Base-by-base conservation (phyloP, 1,140 invertebrate species). In the Cataglyphis hispanica region DNA sequence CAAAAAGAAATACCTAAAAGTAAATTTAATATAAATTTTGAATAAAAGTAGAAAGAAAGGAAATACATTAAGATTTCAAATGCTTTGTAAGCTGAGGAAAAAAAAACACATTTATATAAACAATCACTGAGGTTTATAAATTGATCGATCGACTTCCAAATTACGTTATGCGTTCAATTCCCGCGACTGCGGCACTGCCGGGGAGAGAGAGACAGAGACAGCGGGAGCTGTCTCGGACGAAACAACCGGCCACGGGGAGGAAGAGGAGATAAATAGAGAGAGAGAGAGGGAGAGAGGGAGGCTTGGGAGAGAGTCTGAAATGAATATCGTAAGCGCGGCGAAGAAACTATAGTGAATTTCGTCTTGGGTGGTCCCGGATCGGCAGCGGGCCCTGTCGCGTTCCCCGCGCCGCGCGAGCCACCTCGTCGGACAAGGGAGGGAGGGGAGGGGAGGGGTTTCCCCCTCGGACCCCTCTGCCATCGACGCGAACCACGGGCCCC, bases 351-450 rank as follows among this genome's bases (percentile, higher is more conserved):
- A 94, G 94, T 89, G 90, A 94, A 93, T 94, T 94, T 95, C 94
- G 92, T 93, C 94, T 94, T 95, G 94, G 94, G 94, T 95, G 94
- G 94, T 95, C 94, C 90, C 91, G 89, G 91, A 91, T 91, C 89
- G 92, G 91, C 92, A 93, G 92, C 91, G 89, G 92, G 92, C 91
- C 91, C 91, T 94, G 93, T 94, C 93, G 92, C 76, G 90, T 92
- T 92, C 92, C 92, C 93, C 93, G 91, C 91, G 93, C 93, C 91
- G 91, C 91, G 91, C 92, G 89, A 91, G 91, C 92, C 94, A 94
- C 92, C 93, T 94, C 92, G 89, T 92, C 91, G 90, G 91, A 93
- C 87, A 75, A 76, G 63, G 61, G n/a, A n/a, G n/a, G n/a, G n/a
- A n/a, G n/a, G n/a, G n/a, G n/a, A n/a, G n/a, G n/a, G n/a, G n/a